These are phyloP conservation scores for Cecropterus lyciades DNA, from an alignment of 1,140 invertebrate genomes.

Conservation along the genomic window DNA sequence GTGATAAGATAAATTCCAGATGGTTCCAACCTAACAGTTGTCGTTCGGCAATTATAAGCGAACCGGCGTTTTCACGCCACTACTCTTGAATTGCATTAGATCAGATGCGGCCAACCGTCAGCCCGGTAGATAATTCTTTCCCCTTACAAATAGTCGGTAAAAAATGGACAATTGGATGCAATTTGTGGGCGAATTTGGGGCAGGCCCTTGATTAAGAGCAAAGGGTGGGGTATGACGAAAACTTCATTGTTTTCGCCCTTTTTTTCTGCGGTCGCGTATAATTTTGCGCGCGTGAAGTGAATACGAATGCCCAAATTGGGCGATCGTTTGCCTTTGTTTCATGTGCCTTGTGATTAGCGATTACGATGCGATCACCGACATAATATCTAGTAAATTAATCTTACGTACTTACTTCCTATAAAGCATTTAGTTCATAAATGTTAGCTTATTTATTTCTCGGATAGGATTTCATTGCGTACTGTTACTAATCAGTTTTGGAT, in stretches of 20 bases:
- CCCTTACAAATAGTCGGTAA: constrained; percentile 73
- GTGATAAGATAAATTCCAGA: constrained; percentile 51
- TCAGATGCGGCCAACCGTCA: constrained; percentile 61
- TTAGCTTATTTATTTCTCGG: too few relatives aligned
- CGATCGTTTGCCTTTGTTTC: constrained; percentile 28
- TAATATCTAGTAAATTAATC: not conserved
- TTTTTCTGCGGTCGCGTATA: constrained; percentile 61
- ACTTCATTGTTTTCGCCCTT: constrained; percentile 70
- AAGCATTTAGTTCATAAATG: too few relatives aligned
- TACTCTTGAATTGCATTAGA: constrained; percentile 65
- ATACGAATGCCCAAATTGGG: constrained; percentile 44
- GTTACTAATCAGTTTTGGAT: too few relatives aligned
- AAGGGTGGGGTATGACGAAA: constrained; percentile 56
- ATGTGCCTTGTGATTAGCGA: constrained; percentile 27
- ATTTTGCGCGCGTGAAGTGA: constrained; percentile 48
- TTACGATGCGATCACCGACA: constrained; percentile 4
- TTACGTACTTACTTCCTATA: too few relatives aligned
- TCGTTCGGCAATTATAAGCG: constrained; percentile 53
- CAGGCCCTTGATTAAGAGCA: constrained; percentile 73
- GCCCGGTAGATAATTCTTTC: constrained; percentile 65
- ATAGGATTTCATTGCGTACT: too few relatives aligned
- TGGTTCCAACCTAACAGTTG: constrained; percentile 50
- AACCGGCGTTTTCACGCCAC: constrained; percentile 62
- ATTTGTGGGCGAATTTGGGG: constrained; percentile 81
- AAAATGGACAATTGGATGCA: constrained; percentile 84